Evolutionary conservation across 2,113 vertebrate species (phyloP).

Genomic region (Vulpes ferrilata): DNA sequence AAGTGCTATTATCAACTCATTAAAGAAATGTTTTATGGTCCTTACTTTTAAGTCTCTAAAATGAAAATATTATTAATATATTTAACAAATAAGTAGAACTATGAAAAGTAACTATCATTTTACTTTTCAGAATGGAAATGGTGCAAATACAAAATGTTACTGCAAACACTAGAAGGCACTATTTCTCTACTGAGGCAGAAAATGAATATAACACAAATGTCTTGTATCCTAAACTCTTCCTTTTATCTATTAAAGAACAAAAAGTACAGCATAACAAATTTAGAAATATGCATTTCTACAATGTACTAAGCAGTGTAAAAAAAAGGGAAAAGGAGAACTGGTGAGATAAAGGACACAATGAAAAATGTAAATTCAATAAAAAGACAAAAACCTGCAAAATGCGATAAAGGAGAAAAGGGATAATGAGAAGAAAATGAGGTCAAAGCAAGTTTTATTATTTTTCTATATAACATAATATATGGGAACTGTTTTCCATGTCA

Average conservation of each 20-base stretch:
- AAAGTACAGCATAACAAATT: constrained; percentile 27
- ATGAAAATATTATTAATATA: neutral
- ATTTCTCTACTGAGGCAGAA: constrained; percentile 63
- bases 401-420: neutral
- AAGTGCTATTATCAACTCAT: neutral
- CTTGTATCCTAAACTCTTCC: neutral
- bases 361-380: constrained; percentile 35
- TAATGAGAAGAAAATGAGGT: constrained; percentile 50
- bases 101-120: constrained; percentile 11
- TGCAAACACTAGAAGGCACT: constrained; percentile 76
- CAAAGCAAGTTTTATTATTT: neutral
- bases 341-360: constrained; percentile 19
- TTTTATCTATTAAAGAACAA: constrained; percentile 48
- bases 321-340: constrained; percentile 3
- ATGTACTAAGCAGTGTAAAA: neutral
- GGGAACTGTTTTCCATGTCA: neutral
- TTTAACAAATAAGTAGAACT: constrained; percentile 19
- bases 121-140: constrained; percentile 23
- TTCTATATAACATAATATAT: neutral
- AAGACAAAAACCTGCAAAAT: neutral
- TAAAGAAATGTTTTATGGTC: constrained; percentile 34
- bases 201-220: constrained; percentile 30
- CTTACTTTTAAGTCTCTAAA: constrained; percentile 21
- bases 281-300: constrained; percentile 36
- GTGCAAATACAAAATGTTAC: constrained; percentile 9